Percentiles rank a stretch among this genome's conserved stretches.
These are phyloP conservation scores for Lepus europaeus DNA, from an alignment of 2,113 vertebrate genomes.

Conservation along the genomic window DNA sequence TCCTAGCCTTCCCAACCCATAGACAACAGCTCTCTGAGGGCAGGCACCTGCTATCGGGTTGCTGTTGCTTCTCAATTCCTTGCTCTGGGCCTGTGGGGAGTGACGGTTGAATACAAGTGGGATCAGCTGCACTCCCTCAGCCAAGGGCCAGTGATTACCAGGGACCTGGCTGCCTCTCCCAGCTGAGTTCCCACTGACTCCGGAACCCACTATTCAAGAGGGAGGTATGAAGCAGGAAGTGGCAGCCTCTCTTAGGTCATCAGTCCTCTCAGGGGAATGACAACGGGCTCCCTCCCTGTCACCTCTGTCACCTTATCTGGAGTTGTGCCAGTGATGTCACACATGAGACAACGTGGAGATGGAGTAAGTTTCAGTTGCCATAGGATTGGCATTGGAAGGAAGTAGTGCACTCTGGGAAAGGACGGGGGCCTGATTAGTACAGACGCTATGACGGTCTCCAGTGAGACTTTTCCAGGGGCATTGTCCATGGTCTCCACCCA, in stretches of 20 bases:
- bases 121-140: neutral
- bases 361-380: slow-evolving; percentile 67
- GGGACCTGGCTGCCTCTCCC: neutral
- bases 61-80: neutral
- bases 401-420: slow-evolving; percentile 47
- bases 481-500: neutral
- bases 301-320: slow-evolving; percentile 54
- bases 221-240: slow-evolving; percentile 63
- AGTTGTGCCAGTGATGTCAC: slow-evolving; percentile 53
- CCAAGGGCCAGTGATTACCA: neutral
- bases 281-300: neutral
- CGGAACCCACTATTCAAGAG: slow-evolving; percentile 21
- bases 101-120: neutral
- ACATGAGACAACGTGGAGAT: slow-evolving; percentile 25
- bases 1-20: neutral
- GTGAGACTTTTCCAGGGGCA: neutral
- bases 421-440: slow-evolving; percentile 51
- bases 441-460: neutral
- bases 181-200: slow-evolving; percentile 30
- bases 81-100: neutral
- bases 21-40: neutral
- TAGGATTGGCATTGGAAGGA: slow-evolving; percentile 54
- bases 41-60: neutral
- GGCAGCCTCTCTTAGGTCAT: slow-evolving; percentile 50
- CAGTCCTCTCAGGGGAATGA: slow-evolving; percentile 7